A percentile compares a stretch with the other conserved stretches of the same genome.
Conservation (phyloP, 2,113 vertebrate species). For the Capreolus pygargus region DNA sequence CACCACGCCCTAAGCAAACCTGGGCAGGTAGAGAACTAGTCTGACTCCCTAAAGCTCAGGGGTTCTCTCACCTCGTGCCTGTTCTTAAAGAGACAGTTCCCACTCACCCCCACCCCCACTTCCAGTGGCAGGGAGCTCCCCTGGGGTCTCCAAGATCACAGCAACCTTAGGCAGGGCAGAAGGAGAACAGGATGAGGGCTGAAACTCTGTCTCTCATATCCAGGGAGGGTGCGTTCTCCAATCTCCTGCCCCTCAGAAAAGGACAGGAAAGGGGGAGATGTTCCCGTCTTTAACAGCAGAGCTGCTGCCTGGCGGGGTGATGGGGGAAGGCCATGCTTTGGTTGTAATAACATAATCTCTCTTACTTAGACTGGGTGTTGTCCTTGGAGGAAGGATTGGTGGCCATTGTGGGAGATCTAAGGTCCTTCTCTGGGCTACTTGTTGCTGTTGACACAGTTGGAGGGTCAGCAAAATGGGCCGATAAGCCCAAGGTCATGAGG, state of each 20-base stretch:
- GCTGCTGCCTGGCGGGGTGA: background rate
- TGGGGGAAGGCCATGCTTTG: background rate
- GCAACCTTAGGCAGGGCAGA: background rate
- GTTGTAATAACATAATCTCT: background rate
- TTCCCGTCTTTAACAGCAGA: background rate
- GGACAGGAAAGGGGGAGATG: background rate
- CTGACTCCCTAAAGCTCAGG: conserved; percentile 11
- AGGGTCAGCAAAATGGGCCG: background rate
- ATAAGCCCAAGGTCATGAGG: background rate
- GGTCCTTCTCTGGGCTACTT: background rate
- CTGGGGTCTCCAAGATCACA: background rate
- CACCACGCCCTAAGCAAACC: conserved; percentile 73
- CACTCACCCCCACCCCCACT: background rate
- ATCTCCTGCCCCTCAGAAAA: background rate
- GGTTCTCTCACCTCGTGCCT: conserved; percentile 3
- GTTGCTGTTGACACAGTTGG: background rate
- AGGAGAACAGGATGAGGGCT: background rate
- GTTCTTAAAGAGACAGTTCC: conserved; percentile 73
- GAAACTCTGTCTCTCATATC: background rate
- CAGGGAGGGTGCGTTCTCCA: background rate
- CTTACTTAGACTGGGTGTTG: background rate
- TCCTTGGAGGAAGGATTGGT: background rate
- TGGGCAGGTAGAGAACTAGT: conserved; percentile 56
- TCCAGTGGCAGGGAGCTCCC: background rate
- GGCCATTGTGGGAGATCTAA: background rate